Conservation (phyloP, 2,888 invertebrate species). For the Morpho helenor region DNA sequence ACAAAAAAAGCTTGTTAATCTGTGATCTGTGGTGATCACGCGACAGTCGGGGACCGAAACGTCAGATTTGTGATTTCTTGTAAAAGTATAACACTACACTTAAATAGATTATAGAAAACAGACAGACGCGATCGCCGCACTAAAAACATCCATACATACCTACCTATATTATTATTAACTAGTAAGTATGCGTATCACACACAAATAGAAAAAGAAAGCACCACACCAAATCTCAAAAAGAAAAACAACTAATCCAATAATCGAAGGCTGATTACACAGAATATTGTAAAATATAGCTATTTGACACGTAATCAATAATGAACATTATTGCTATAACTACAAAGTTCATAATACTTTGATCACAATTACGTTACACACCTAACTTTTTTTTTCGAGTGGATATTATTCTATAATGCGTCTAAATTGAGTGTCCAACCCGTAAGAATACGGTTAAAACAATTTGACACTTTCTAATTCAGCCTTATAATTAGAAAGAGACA, state of each 20-base stretch:
- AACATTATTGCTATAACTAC: constrained; percentile 70
- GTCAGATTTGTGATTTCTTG: constrained; percentile 70
- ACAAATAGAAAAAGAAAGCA: constrained; percentile 43
- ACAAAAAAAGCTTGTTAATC: no score
- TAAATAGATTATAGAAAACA: constrained; percentile 62
- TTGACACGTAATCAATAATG: constrained; percentile 46
- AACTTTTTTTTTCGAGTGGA: constrained; percentile 30
- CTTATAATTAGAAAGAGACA: constrained; percentile 75
- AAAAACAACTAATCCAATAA: constrained; percentile 30
- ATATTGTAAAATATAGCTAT: constrained; percentile 31
- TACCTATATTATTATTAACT: constrained; percentile 41
- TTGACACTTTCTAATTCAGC: constrained; percentile 77
- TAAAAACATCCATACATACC: constrained; percentile 46
- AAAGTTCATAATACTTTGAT: constrained; percentile 69
- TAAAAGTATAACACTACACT: constrained; percentile 74
- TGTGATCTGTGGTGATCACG: constrained; percentile 27
- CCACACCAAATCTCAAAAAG: constrained; percentile 49
- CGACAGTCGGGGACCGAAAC: constrained; percentile 36
- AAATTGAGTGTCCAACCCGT: constrained; percentile 40
- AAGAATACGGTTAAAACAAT: constrained; percentile 33
- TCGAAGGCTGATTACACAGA: constrained; percentile 34
- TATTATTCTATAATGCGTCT: constrained; percentile 26
- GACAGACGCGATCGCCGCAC: constrained; percentile 60
- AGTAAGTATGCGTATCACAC: constrained; percentile 47
- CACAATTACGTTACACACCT: constrained; percentile 56